phyloP scores from a whole-genome alignment of 2,888 invertebrate species.

The Sinodicranocentrus sp. region DNA sequence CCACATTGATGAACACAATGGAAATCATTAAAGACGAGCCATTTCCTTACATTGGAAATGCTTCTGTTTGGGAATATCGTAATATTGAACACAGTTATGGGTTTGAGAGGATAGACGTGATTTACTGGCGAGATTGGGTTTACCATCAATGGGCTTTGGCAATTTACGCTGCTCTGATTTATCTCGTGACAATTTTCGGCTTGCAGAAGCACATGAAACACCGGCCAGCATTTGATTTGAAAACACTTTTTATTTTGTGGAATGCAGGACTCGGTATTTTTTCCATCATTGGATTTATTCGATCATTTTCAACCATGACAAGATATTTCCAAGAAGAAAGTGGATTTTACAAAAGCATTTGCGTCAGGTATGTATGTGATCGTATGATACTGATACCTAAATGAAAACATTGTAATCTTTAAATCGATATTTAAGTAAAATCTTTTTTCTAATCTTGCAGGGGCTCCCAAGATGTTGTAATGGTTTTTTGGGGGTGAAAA shows the following conservation, averaged over 20 bases:
- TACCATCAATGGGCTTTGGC: conserved; percentile 6
- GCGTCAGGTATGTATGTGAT: conserved; percentile 79
- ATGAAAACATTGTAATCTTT: background rate
- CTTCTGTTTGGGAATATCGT: conserved; percentile 11
- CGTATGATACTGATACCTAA: background rate
- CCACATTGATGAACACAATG: too few relatives aligned
- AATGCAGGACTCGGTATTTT: conserved; percentile 46
- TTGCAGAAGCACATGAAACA: conserved; percentile 41
- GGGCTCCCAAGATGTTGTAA: conserved; percentile 78
- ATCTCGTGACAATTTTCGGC: conserved; percentile 33
- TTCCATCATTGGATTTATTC: conserved; percentile 40
- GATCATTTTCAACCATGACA: conserved; percentile 12
- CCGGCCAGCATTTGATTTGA: conserved; percentile 23
- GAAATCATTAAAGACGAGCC: too few relatives aligned
- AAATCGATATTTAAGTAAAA: background rate
- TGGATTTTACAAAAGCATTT: conserved; percentile 81
- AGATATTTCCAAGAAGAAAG: conserved; percentile 4
- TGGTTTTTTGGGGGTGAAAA: conserved; percentile 57
- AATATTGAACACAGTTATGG: conserved; percentile 14
- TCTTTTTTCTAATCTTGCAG: conserved; percentile 77
- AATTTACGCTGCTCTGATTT: conserved; percentile 30
- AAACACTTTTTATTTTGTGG: conserved; percentile 33
- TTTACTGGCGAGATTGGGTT: conserved; percentile 24
- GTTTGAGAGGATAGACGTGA: conserved; percentile 33
- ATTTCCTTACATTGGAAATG: too few relatives aligned